Percentiles rank a stretch among this genome's conserved stretches.
These are phyloP conservation scores for Brachionus asplanchnoidis DNA, from an alignment of 1,140 invertebrate genomes.

Conservation along the genomic window DNA sequence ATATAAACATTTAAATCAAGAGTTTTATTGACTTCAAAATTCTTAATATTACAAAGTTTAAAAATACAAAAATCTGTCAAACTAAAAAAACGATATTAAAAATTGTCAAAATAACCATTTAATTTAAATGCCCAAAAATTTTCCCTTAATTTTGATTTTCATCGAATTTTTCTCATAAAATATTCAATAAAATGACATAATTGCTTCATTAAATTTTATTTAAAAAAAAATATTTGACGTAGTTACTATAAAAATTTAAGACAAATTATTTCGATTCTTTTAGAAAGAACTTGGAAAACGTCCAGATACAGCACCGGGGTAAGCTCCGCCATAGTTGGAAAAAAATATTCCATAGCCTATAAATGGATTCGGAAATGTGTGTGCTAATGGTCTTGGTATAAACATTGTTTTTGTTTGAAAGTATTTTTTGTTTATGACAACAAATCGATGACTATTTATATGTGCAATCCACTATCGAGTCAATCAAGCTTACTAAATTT, in stretches of 20 bases:
- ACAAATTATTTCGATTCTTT: neutral
- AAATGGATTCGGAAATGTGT: conserved; percentile 21
- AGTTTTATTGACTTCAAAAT: too few relatives aligned
- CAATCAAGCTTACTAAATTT: neutral
- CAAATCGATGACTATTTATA: neutral
- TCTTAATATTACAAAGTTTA: too few relatives aligned
- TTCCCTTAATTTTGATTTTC: too few relatives aligned
- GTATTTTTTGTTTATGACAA: neutral
- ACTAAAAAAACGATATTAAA: too few relatives aligned
- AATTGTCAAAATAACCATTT: too few relatives aligned
- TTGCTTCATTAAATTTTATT: neutral
- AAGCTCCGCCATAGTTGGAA: neutral
- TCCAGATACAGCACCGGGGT: neutral
- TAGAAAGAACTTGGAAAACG: conserved; percentile 27
- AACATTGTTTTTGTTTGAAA: neutral
- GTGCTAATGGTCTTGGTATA: conserved; percentile 10
- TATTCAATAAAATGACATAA: too few relatives aligned
- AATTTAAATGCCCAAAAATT: too few relatives aligned
- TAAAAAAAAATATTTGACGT: neutral
- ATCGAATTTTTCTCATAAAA: too few relatives aligned
- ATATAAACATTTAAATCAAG: too few relatives aligned
- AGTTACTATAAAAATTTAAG: neutral
- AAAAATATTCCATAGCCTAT: conserved; percentile 26
- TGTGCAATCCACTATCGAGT: neutral
- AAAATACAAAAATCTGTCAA: too few relatives aligned